Evolutionary conservation across 2,113 vertebrate species (phyloP).

Genomic region (Numenius arquata): DNA sequence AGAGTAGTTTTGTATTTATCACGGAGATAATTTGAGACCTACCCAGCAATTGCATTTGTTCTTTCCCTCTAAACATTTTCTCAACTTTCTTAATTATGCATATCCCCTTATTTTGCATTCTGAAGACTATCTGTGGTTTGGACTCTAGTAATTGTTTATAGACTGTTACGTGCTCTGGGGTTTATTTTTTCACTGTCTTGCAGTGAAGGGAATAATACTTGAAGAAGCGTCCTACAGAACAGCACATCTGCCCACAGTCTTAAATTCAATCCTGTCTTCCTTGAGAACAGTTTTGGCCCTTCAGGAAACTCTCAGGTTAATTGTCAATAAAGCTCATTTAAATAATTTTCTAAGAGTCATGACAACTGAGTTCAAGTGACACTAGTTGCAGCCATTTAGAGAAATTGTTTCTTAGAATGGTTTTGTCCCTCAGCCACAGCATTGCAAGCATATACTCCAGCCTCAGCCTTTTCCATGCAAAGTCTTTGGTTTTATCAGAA

Average conservation of each 20-base stretch:
- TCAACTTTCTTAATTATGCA: not conserved
- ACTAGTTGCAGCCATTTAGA: not conserved
- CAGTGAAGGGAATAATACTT: not conserved
- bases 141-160: not conserved
- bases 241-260: not conserved
- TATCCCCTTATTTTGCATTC: not conserved
- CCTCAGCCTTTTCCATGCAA: not conserved
- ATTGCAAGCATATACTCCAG: not conserved
- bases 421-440: not conserved
- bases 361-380: not conserved
- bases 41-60: not conserved
- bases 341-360: not conserved
- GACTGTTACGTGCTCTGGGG: not conserved
- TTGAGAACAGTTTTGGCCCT: not conserved
- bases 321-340: not conserved
- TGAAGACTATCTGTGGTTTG: not conserved
- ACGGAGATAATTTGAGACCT: conserved; percentile 27
- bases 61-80: not conserved
- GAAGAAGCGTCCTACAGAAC: not conserved
- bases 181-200: not conserved
- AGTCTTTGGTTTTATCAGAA: not conserved
- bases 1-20: conserved; percentile 1
- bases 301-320: not conserved
- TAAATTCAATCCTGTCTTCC: not conserved
- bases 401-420: not conserved